phyloP scores from a whole-genome alignment of 2,113 vertebrate species.

The Melanerpes formicivorus region DNA sequence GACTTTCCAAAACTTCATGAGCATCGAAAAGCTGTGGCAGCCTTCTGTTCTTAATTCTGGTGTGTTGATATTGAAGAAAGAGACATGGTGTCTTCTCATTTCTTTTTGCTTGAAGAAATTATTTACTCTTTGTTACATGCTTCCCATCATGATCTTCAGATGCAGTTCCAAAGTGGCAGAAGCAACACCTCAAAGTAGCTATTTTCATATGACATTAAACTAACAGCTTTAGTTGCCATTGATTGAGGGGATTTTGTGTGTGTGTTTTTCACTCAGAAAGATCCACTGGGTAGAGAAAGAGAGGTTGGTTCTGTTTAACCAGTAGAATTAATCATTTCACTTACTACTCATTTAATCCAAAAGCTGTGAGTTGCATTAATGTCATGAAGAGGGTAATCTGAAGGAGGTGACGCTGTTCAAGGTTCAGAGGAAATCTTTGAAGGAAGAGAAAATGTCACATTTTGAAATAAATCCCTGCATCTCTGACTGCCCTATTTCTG shows the following conservation, averaged over 20 bases:
- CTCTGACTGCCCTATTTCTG: not conserved
- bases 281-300: not conserved
- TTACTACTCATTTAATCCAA: not conserved
- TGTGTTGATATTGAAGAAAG: not conserved
- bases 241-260: not conserved
- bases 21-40: not conserved
- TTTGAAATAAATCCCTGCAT: not conserved
- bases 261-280: not conserved
- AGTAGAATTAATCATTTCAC: not conserved
- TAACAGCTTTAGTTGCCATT: not conserved
- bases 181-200: not conserved
- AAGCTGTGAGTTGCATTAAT: not conserved
- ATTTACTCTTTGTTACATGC: not conserved
- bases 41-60: not conserved
- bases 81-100: not conserved
- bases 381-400: not conserved
- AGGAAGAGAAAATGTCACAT: not conserved
- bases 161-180: not conserved
- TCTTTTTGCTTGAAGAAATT: not conserved
- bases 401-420: not conserved
- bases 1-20: not conserved
- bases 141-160: not conserved
- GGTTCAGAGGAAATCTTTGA: not conserved
- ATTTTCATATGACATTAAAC: not conserved
- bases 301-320: not conserved